These are phyloP conservation scores for Cisticola juncidis DNA, from an alignment of 2,113 vertebrate species.

Conservation along the genomic window DNA sequence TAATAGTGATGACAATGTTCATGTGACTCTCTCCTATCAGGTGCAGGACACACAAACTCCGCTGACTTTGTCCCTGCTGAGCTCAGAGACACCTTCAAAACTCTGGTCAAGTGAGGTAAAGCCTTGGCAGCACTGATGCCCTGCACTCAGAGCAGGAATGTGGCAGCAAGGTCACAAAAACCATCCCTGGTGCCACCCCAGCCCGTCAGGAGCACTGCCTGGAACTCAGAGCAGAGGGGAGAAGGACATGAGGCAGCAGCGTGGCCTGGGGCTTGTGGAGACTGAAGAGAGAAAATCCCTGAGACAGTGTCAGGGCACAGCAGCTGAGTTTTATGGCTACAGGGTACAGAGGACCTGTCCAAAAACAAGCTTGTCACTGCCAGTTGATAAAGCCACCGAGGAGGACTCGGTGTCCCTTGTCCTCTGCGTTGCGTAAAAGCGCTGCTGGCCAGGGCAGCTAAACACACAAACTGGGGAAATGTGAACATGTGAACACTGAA, in stretches of 20 bases:
- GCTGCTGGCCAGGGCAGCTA: neutral
- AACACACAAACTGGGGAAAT: neutral
- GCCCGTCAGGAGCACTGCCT: neutral
- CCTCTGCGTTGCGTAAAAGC: neutral
- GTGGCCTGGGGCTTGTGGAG: neutral
- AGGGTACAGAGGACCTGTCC: neutral
- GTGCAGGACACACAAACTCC: neutral
- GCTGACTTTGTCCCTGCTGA: neutral
- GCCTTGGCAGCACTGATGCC: neutral
- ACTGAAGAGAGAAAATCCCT: neutral
- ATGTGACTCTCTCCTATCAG: neutral
- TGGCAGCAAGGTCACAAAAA: neutral
- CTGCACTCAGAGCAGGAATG: neutral
- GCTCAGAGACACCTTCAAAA: neutral
- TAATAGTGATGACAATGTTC: fast-evolving
- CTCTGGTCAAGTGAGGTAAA: neutral
- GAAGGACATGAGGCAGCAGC: neutral
- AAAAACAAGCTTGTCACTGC: neutral
- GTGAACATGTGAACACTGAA: neutral
- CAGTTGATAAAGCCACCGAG: neutral
- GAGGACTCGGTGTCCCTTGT: neutral
- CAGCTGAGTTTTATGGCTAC: neutral
- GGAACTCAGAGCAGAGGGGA: neutral
- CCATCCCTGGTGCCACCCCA: neutral
- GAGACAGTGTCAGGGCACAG: neutral